A percentile compares a stretch with the other conserved stretches of the same genome.
phyloP scores from a whole-genome alignment of 1,140 invertebrate species.

The Tribolium castaneum region DNA sequence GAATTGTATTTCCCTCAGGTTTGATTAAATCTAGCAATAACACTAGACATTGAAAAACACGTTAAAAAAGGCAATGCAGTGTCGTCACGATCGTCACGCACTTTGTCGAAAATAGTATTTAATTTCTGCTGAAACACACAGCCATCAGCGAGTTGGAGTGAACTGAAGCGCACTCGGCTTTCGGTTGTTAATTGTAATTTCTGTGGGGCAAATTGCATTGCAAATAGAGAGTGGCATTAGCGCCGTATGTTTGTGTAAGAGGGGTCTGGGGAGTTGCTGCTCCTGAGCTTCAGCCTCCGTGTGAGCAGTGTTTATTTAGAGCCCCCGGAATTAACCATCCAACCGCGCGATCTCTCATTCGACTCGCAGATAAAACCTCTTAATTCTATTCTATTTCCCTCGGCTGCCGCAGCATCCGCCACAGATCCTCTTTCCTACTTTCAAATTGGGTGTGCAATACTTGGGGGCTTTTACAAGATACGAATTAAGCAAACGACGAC shows the following conservation, averaged over 20 bases:
- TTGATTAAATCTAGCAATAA: no score
- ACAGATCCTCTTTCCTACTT: slow-evolving; percentile 45
- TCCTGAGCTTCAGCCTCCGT: slow-evolving; percentile 39
- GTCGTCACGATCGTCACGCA: not conserved
- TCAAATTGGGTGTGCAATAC: slow-evolving; percentile 40
- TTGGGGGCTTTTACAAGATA: slow-evolving; percentile 16
- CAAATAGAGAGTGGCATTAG: slow-evolving; percentile 59
- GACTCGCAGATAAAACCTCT: slow-evolving; percentile 58
- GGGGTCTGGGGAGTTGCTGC: slow-evolving; percentile 47
- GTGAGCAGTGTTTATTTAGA: slow-evolving; percentile 57
- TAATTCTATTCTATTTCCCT: slow-evolving; percentile 55
- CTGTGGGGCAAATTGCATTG: slow-evolving; percentile 57
- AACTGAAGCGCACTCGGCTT: slow-evolving; percentile 52
- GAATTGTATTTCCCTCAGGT: no score
- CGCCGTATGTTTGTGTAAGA: slow-evolving; percentile 57
- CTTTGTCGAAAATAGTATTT: not conserved
- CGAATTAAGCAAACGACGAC: not conserved
- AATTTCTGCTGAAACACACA: slow-evolving; percentile 23
- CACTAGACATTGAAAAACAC: no score
- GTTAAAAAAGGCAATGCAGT: no score
- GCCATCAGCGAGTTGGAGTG: slow-evolving; percentile 39
- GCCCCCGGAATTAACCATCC: slow-evolving; percentile 57
- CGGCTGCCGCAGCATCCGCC: slow-evolving; percentile 14
- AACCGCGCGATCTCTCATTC: slow-evolving; percentile 53
- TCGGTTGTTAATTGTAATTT: slow-evolving; percentile 59